phyloP scores from a whole-genome alignment of 1,140 invertebrate species.

The Acyrthosiphon pisum region DNA sequence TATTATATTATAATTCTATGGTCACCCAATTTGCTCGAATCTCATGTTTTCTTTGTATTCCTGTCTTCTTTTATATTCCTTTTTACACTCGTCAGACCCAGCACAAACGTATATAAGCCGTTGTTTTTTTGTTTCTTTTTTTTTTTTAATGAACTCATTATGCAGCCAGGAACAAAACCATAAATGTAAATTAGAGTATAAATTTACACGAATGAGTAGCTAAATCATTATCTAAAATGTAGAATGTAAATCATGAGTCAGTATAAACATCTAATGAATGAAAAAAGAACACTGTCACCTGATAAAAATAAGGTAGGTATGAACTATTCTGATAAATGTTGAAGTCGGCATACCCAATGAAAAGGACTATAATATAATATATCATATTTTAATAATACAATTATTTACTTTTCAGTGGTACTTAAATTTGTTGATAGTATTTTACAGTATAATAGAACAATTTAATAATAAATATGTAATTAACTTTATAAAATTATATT shows the following conservation, averaged over 20 bases:
- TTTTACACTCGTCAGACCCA: background rate
- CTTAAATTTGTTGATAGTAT: background rate
- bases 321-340: background rate
- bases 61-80: background rate
- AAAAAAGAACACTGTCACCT: background rate
- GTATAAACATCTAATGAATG: background rate
- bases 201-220: background rate
- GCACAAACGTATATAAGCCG: background rate
- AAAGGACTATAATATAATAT: background rate
- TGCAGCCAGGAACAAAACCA: background rate
- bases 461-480: background rate
- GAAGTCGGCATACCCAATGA: background rate
- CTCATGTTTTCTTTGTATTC: background rate
- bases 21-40: constrained; percentile 25
- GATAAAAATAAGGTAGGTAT: background rate
- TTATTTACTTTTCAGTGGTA: no score
- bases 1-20: background rate
- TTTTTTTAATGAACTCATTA: background rate
- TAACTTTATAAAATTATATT: no score
- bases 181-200: background rate
- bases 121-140: background rate
- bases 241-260: background rate
- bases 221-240: background rate
- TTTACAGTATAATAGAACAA: background rate
- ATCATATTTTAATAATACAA: background rate